Base-by-base conservation (phyloP, 30 jellyfish, hydroid and myxozoan species). In the Aurelia coerulea region DNA sequence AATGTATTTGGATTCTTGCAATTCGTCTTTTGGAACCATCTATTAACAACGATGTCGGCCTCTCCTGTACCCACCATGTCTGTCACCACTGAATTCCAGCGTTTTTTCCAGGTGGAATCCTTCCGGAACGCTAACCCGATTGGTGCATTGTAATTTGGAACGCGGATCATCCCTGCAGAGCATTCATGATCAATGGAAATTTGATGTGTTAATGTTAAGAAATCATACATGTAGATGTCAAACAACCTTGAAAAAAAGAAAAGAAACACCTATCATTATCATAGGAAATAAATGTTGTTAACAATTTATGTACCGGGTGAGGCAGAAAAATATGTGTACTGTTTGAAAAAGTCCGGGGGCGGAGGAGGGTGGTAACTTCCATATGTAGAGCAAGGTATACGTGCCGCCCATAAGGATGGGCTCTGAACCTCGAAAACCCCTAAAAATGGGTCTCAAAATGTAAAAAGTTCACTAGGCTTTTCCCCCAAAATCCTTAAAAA, bases 31-130 rank as follows among this genome's bases (percentile, higher is more conserved):
- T 56, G 62, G 64, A 86, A 86, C 95, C 95, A 86, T 19, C 59
- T 66, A 18, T 42, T 32, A 17, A 50, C 35, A 5, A 86, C 29
- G 15, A 23, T 16, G 37, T 86, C 95, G 32, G 95, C 49, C 54
- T 15, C 23, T 4, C 95, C 95, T 4, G 83, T 18, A 46, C 51
- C 51, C n/a, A 58, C 72, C 79, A 86, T 66, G 53, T 66, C 70
- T 9, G 71, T 73, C 2, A 69, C 83, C 6, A 85, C 95, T 0
- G 41, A 52, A 18, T 68, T 86, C 13, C 78, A 53, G 29, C 89
- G 41, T 5, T 69, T 29, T 54, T 67, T 76, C 95, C 95, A 86
- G 17, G 89, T 49, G 8, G 89, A 86, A 49, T 46, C 16, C 78
- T 86, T 86, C 60, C 16, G 52, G 65, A 86, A 86, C 9, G 68